Evolutionary conservation across 2,113 vertebrate genomes (phyloP), one percentile per base, ranked within the genome.

Genomic region (Excalfactoria chinensis): DNA sequence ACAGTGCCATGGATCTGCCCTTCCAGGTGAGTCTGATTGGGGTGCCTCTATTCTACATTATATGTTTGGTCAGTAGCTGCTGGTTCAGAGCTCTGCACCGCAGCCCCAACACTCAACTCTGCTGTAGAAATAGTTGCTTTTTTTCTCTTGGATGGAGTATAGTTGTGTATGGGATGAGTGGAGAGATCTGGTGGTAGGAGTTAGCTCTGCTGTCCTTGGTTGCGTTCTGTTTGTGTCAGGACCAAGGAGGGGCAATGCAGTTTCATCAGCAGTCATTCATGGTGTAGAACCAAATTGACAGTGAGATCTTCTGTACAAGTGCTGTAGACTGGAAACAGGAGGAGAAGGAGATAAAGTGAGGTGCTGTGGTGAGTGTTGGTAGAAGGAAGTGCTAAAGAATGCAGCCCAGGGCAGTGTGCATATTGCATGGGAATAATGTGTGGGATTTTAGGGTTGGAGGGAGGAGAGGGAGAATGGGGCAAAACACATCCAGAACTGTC

Each of bases 1-100:
- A 98, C 97, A 98, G 99, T 97, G 98, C 98, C 92, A 98, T 98
- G 98, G 99, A 99, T 97, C 98, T 99, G 96, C 98, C 99, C 96
- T 99, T 99, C 98, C 99, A 99, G 99, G 99, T 99, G 98, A 99
- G 98, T 7, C 44, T 40, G 2, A 3, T 2, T 34, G 3, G 53
- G 4, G 0, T 3, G 16, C 76, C 70, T 7, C 68, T 56, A 6
- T 7, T 11, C 28, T 55, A 32, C 19, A 34, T 28, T 8, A 53
- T 30, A 15, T 30, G 26, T 28, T 34, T 44, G 4, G 32, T 20
- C 19, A 11, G 7, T 22, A 59, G 66, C 68, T 51, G 62, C 84
- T 82, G 67, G 30, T 19, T 19, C 73, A 64, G 56, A 18, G 15
- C 5, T 1, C 17, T 60, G 62, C 22, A 18, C 76, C 5, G 0